Evolutionary conservation across 1,140 invertebrate species (phyloP).

Genomic region (Ruditapes philippinarum): DNA sequence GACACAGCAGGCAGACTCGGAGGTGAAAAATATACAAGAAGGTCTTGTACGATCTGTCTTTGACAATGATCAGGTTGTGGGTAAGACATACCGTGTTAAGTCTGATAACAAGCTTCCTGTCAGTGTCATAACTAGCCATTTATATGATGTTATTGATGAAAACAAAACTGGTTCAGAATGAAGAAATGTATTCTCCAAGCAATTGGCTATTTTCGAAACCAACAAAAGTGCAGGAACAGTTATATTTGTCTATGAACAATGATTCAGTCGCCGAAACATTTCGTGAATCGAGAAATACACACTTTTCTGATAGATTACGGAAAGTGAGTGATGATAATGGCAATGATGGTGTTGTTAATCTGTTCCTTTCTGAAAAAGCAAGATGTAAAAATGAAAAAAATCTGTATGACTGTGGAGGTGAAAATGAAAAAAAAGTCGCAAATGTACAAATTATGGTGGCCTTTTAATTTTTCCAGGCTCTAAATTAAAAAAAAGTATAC

Average conservation of each 20-base stretch:
- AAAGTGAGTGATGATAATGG: neutral
- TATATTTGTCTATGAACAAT: too few relatives aligned
- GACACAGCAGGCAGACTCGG: neutral
- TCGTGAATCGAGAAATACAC: too few relatives aligned
- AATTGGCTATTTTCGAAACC: slow-evolving; percentile 13
- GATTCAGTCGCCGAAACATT: too few relatives aligned
- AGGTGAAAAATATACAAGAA: slow-evolving; percentile 8
- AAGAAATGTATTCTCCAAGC: neutral
- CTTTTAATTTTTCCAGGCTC: too few relatives aligned
- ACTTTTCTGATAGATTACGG: too few relatives aligned
- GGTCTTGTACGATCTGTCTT: slow-evolving; percentile 42
- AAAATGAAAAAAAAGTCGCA: neutral
- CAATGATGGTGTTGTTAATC: neutral
- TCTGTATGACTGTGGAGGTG: neutral
- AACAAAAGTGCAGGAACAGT: too few relatives aligned
- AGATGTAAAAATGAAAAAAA: neutral
- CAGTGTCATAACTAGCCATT: slow-evolving; percentile 35
- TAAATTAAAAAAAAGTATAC: neutral
- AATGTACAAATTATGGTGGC: neutral
- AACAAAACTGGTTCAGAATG: neutral
- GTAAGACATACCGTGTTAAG: slow-evolving; percentile 43
- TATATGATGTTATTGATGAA: slow-evolving; percentile 28
- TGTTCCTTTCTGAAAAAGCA: neutral
- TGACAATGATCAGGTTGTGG: slow-evolving; percentile 19
- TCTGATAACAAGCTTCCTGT: slow-evolving; percentile 20